Evolutionary conservation across 53 echinoderm and acorn worm species (phyloP).

Genomic region (Temnopleurus reevesii): DNA sequence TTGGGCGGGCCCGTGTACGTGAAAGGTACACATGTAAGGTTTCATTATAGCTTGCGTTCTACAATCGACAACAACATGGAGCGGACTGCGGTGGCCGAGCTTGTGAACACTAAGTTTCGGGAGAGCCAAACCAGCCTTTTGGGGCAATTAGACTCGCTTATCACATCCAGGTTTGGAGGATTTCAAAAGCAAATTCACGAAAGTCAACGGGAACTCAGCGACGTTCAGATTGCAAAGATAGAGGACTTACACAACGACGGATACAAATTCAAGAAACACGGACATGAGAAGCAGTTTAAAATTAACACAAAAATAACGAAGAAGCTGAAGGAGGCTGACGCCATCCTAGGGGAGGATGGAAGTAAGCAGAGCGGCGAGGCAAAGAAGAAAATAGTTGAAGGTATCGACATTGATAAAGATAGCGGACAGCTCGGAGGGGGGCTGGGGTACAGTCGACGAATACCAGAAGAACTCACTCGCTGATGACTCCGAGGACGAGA

Average conservation of each 20-base stretch:
- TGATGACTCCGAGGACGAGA: not conserved
- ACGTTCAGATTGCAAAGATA: not conserved
- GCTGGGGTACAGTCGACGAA: not conserved
- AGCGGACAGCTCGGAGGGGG: not conserved
- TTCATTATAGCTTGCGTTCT: too few species aligned
- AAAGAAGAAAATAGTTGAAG: not conserved
- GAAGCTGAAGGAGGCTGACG: too few species aligned
- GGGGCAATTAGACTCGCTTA: not conserved
- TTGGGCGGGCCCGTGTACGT: too few species aligned
- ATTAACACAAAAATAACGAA: not conserved
- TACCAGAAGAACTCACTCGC: not conserved
- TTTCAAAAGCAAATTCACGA: not conserved
- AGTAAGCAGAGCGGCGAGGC: not conserved
- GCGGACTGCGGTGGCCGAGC: not conserved
- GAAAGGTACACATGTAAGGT: too few species aligned
- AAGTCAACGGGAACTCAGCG: not conserved
- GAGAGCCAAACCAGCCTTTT: not conserved
- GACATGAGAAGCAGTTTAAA: not conserved
- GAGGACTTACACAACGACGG: not conserved
- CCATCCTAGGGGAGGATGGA: not conserved
- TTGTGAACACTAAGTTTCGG: not conserved
- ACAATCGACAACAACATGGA: too few species aligned
- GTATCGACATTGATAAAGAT: not conserved
- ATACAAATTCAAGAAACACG: not conserved
- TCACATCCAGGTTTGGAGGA: not conserved